These are phyloP conservation scores for Psephotus haematonotus DNA, from an alignment of 2,113 vertebrate genomes.

Conservation along the genomic window DNA sequence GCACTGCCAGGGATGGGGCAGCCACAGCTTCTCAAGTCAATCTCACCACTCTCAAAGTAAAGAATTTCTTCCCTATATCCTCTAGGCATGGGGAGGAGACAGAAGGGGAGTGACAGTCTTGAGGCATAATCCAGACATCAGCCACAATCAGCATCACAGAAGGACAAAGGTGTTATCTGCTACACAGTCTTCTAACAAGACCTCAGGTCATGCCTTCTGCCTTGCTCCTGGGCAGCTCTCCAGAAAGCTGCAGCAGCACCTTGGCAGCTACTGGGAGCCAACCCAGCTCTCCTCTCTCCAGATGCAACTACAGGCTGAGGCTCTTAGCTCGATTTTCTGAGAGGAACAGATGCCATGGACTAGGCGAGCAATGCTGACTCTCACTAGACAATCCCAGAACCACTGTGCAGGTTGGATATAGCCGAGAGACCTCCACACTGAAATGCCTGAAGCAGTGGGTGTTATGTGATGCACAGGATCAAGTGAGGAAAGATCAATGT, in stretches of 20 bases:
- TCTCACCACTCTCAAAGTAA: not conserved
- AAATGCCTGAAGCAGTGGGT: not conserved
- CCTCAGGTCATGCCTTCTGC: not conserved
- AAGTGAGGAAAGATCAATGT: not conserved
- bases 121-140: not conserved
- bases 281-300: not conserved
- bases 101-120: not conserved
- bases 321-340: not conserved
- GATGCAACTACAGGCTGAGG: not conserved
- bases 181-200: not conserved
- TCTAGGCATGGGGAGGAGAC: not conserved
- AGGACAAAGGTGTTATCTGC: not conserved
- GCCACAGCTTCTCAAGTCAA: not conserved
- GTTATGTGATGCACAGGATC: accelerated
- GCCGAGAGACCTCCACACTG: not conserved
- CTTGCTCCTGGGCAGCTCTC: not conserved
- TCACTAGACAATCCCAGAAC: not conserved
- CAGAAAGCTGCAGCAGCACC: not conserved
- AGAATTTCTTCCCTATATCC: not conserved
- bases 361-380: not conserved
- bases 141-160: not conserved
- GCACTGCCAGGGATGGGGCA: not conserved
- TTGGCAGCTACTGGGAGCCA: not conserved
- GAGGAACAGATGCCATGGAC: not conserved
- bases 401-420: not conserved